phyloP scores from a whole-genome alignment of 2,888 invertebrate species.

The Apamea crenata region DNA sequence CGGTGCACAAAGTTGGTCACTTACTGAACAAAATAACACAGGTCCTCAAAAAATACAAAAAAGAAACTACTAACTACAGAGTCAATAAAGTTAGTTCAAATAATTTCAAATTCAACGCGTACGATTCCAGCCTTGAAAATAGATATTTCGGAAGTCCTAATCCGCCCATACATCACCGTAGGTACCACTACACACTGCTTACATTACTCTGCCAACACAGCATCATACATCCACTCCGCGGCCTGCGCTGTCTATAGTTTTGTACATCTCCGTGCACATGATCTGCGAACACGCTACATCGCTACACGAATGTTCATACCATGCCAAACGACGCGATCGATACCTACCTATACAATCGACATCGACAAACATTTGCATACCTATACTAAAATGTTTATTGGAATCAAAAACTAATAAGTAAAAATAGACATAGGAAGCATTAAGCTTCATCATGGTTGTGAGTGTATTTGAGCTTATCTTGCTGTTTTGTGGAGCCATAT shows the following conservation, averaged over 20 bases:
- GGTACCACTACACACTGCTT: background rate
- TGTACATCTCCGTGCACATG: background rate
- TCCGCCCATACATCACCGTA: no score
- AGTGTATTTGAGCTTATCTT: constrained; percentile 29
- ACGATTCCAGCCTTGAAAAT: background rate
- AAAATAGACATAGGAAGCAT: background rate
- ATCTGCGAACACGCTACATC: background rate
- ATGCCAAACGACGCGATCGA: background rate
- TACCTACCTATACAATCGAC: background rate
- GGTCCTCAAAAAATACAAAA: background rate
- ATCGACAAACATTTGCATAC: background rate
- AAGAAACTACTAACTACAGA: background rate
- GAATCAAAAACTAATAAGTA: constrained; percentile 24
- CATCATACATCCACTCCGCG: background rate
- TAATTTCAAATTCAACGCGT: background rate
- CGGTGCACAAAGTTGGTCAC: no score
- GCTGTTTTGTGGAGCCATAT: background rate
- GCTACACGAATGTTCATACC: background rate
- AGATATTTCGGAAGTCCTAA: background rate
- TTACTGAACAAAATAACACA: no score
- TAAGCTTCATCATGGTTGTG: constrained; percentile 2
- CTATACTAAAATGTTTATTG: constrained; percentile 7
- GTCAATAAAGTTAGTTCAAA: background rate
- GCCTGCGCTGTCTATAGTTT: background rate
- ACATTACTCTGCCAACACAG: no score